Evolutionary conservation across 2,113 vertebrate genomes (phyloP).

Genomic region (Bubo scandiacus): DNA sequence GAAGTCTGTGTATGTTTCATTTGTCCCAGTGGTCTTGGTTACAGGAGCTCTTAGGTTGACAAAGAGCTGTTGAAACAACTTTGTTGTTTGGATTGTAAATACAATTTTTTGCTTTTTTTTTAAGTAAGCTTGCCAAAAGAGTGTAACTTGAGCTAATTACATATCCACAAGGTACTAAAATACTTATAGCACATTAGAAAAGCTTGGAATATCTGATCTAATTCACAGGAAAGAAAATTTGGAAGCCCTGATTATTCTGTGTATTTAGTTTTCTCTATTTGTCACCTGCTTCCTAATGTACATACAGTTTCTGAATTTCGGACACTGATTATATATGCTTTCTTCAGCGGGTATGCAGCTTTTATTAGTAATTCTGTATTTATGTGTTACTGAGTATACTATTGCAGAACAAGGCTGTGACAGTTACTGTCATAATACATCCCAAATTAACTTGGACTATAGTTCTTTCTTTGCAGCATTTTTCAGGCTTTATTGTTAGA

Average conservation of each 20-base stretch:
- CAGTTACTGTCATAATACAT: background rate
- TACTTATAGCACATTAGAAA: background rate
- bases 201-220: background rate
- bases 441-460: background rate
- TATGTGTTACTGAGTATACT: background rate
- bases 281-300: background rate
- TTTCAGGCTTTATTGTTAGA: background rate
- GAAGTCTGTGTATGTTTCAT: slow-evolving; percentile 27
- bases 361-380: background rate
- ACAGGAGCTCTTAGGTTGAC: slow-evolving; percentile 15
- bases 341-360: background rate
- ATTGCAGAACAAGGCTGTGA: background rate
- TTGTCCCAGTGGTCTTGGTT: slow-evolving; percentile 13
- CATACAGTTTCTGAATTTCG: background rate
- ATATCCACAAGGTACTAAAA: background rate
- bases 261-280: background rate
- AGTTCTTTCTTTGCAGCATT: background rate
- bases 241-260: background rate
- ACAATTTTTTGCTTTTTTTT: background rate
- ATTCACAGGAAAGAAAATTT: background rate
- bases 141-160: background rate
- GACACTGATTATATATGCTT: background rate
- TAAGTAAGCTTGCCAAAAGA: background rate
- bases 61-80: slow-evolving; percentile 25
- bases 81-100: background rate